A percentile compares a stretch with the other conserved stretches of the same genome.
These are phyloP conservation scores for Cryptoblepharus egeriae DNA, from an alignment of 2,797 vertebrate species.

Conservation along the genomic window DNA sequence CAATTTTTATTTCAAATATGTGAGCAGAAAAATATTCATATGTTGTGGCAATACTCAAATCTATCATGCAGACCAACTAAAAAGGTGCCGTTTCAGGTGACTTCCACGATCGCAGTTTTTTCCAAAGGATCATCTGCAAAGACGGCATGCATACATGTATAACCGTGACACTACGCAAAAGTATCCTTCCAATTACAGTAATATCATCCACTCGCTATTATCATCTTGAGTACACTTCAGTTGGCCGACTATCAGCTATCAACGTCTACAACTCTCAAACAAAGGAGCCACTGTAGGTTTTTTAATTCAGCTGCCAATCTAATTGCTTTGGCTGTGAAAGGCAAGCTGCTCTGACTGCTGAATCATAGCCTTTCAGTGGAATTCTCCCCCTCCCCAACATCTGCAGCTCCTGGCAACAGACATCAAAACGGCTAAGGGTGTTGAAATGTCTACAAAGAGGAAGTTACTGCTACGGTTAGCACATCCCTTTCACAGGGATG, in stretches of 20 bases:
- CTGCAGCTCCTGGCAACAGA: slow-evolving; percentile 76
- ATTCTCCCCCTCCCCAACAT: slow-evolving; percentile 71
- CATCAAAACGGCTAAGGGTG: slow-evolving; percentile 66
- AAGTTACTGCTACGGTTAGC: slow-evolving; percentile 64
- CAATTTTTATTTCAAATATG: background rate
- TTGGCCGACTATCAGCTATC: slow-evolving; percentile 69
- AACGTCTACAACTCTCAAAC: slow-evolving; percentile 71
- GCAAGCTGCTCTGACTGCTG: slow-evolving; percentile 70
- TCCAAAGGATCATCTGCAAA: background rate
- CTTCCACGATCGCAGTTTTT: too few relatives aligned
- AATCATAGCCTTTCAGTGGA: slow-evolving; percentile 81
- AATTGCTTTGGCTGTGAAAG: slow-evolving; percentile 80
- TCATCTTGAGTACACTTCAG: slow-evolving; percentile 67
- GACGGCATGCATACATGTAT: background rate
- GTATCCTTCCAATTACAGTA: slow-evolving; percentile 37
- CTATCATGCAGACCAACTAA: background rate
- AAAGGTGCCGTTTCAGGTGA: background rate
- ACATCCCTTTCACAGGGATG: slow-evolving; percentile 54
- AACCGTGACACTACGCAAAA: background rate
- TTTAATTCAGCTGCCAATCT: slow-evolving; percentile 77
- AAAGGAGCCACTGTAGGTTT: slow-evolving; percentile 77
- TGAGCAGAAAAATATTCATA: background rate
- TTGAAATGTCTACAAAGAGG: slow-evolving; percentile 67
- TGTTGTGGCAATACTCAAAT: background rate
- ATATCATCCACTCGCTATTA: slow-evolving; percentile 57